Evolutionary conservation across 1,140 invertebrate genomes (phyloP).

Genomic region (Periplaneta americana): DNA sequence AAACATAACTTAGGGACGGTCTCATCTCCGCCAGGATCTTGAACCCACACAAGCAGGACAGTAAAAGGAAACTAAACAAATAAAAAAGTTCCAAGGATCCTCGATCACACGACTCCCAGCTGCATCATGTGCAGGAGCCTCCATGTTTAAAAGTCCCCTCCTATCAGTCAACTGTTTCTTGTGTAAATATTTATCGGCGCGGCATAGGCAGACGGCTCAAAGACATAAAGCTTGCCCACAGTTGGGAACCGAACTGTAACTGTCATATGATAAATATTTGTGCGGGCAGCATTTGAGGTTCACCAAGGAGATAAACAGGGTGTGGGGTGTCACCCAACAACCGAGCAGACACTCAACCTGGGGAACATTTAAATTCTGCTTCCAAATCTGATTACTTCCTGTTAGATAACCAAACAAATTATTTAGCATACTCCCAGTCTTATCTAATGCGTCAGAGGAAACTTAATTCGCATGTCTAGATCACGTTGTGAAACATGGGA

Average conservation of each 20-base stretch:
- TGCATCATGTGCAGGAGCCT: neutral
- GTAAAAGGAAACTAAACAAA: too few species aligned
- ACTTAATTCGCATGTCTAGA: too few species aligned
- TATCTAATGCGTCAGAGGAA: too few species aligned
- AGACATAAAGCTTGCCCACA: slow-evolving; percentile 6
- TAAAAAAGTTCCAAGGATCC: too few species aligned
- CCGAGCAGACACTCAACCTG: too few species aligned
- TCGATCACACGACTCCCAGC: neutral
- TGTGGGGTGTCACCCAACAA: neutral
- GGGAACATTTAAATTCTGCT: too few species aligned
- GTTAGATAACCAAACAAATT: neutral
- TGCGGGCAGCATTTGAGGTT: neutral
- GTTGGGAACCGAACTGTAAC: slow-evolving; percentile 6
- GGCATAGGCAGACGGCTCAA: neutral
- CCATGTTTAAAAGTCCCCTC: neutral
- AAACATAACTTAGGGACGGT: too few species aligned
- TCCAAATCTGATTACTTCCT: neutral
- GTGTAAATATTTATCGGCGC: slow-evolving; percentile 9
- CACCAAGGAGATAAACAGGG: neutral
- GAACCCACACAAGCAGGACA: too few species aligned
- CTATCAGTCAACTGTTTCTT: slow-evolving; percentile 1
- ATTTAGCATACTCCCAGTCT: too few species aligned
- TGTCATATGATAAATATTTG: slow-evolving; percentile 9
- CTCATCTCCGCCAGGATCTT: too few species aligned
- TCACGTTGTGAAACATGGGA: too few species aligned